phyloP scores from a whole-genome alignment of 2,888 invertebrate genomes.

The Phyllotreta cruciferae region DNA sequence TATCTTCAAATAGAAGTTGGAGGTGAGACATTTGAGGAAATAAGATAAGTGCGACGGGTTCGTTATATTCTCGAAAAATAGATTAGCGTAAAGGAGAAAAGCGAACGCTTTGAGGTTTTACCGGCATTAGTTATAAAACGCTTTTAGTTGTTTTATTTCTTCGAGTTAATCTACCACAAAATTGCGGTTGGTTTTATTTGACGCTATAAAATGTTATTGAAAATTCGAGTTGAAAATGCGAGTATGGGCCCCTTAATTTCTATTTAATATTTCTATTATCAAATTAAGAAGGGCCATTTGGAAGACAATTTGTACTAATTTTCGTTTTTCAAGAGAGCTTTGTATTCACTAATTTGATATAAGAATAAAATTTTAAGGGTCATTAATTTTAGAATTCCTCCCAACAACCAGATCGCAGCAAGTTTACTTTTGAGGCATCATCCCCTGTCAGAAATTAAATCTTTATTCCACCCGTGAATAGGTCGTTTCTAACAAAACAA shows the following conservation, averaged over 20 bases:
- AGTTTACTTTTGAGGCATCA: constrained; percentile 44
- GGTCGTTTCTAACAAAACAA: constrained; percentile 43
- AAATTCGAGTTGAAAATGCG: no score
- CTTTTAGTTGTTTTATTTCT: neutral
- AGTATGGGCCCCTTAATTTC: no score
- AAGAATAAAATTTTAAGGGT: constrained; percentile 46
- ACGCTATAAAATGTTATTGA: no score
- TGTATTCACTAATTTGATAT: constrained; percentile 36
- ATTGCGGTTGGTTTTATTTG: no score
- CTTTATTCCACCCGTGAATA: constrained; percentile 46
- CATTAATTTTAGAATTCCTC: constrained; percentile 46
- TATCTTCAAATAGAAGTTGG: constrained; percentile 7
- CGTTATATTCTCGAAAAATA: constrained; percentile 15
- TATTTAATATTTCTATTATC: no score
- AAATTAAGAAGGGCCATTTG: constrained; percentile 17
- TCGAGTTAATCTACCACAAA: neutral
- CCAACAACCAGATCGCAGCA: constrained; percentile 43
- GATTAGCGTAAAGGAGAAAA: constrained; percentile 14
- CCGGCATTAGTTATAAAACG: neutral
- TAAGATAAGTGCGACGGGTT: constrained; percentile 19
- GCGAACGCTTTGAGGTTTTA: neutral
- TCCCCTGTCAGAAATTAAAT: constrained; percentile 40
- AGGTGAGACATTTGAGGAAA: constrained; percentile 16
- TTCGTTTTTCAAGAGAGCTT: constrained; percentile 28
- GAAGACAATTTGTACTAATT: constrained; percentile 26